Evolutionary conservation across 2,888 invertebrate species (phyloP).

Genomic region (Oscheius sp.): DNA sequence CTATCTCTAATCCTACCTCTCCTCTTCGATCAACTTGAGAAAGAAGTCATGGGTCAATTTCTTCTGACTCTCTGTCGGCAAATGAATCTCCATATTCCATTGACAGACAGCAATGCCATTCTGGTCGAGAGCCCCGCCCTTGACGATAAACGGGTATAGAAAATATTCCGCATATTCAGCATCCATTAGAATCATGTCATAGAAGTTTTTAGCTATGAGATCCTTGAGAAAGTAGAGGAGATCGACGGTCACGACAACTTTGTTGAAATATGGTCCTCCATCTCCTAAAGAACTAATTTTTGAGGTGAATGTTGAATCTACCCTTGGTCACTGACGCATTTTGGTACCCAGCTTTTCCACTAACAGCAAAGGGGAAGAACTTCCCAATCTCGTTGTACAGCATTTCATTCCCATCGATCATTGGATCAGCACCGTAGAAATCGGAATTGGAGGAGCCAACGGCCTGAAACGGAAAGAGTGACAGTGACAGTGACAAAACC

Average conservation of each 20-base stretch:
- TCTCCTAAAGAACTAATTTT: no score
- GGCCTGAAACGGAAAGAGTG: no score
- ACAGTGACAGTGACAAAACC: no score
- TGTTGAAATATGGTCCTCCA: background rate
- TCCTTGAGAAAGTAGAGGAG: slow-evolving; percentile 11
- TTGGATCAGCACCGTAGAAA: background rate
- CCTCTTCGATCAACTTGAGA: background rate
- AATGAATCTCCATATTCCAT: slow-evolving; percentile 26
- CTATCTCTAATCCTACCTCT: background rate
- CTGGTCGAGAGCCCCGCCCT: slow-evolving; percentile 8
- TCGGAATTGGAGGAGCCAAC: no score
- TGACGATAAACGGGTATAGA: slow-evolving; percentile 2
- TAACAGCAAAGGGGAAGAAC: slow-evolving; percentile 3
- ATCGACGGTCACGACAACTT: slow-evolving; percentile 10
- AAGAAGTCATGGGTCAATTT: slow-evolving; percentile 9
- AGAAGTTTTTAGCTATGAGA: background rate
- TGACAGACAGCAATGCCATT: slow-evolving; percentile 16
- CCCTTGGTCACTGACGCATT: no score
- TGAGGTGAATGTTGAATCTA: no score
- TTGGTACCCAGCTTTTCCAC: no score
- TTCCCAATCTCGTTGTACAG: background rate
- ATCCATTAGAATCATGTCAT: slow-evolving; percentile 17
- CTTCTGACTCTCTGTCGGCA: background rate
- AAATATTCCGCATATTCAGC: slow-evolving; percentile 16
- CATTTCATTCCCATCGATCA: background rate